Evolutionary conservation across 1,140 invertebrate genomes (phyloP), one percentile per base, ranked within the genome.

Genomic region (Pseudomyrmex sp.): DNA sequence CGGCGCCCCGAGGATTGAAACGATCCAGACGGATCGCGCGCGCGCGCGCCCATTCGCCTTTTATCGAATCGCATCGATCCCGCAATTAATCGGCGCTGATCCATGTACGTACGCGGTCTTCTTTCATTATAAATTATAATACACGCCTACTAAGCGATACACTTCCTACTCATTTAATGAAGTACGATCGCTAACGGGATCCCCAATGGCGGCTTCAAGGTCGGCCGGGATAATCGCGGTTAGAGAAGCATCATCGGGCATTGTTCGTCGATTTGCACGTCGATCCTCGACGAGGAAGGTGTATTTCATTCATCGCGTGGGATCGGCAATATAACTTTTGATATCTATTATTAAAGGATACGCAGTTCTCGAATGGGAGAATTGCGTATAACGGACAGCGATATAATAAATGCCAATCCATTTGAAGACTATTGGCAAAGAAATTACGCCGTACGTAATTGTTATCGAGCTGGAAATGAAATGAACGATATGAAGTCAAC

Each of bases 61-160:
- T 88, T 80, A 88, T 88, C 87, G 69, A 73, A 62, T 79, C 86
- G 50, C 63, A 83, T 88, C 86, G 62, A 69, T 80, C 66, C 72
- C 62, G 77, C 84, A 85, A 88, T 88, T 88, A 88, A 88, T 88
- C 86, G 87, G 12, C 35, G 18, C 61, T 70, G 87, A 88, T 88
- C 86, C 5, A 35, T 5, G 35, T 35, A 35, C 35, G 66, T 83
- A 46, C 72, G 56, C 26, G 83, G 56, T 13, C 35, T 48, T 61
- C 77, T 80, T 70, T 84, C 62, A 35, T 88, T 85, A 52, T 88
- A 85, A 80, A 88, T 88, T 76, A 79, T 87, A 76, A 87, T 87
- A 87, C 83, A 85, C 85, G 85, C 86, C 87, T 85, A 56, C 79
- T 88, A 79, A 85, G 23, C 83, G 86, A 85, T 83, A 83, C 73